Conservation (phyloP, 2,797 vertebrate genomes). For the Pempheris klunzingeri region DNA sequence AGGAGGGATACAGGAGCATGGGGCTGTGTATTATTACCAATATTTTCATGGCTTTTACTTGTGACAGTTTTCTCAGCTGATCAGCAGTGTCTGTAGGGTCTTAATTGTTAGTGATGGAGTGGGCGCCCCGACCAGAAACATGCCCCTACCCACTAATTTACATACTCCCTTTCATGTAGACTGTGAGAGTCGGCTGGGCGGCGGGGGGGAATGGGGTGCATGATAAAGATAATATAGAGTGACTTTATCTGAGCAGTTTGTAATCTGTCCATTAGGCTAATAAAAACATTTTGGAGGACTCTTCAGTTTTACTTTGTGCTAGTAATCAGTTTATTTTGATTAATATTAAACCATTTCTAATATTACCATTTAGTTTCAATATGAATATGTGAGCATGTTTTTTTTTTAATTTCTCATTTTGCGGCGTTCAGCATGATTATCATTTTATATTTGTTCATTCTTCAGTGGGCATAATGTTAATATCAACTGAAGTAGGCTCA, state of each 20-base stretch:
- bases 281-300: neutral
- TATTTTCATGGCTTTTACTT: conserved; percentile 9
- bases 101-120: conserved; percentile 15
- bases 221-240: too few species aligned
- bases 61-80: conserved; percentile 23
- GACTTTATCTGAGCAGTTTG: neutral
- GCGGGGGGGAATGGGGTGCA: conserved; percentile 10
- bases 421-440: neutral
- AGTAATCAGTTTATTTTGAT: neutral
- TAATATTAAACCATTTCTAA: conserved; percentile 5
- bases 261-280: neutral
- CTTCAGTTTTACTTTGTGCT: neutral
- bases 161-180: conserved; percentile 15
- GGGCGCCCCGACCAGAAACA: neutral
- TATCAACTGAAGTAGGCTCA: conserved; percentile 19
- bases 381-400: conserved; percentile 2
- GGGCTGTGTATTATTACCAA: conserved; percentile 7
- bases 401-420: neutral
- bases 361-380: neutral
- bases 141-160: conserved; percentile 33
- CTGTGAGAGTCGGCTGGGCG: conserved; percentile 1
- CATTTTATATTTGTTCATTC: conserved; percentile 26
- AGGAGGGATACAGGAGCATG: conserved; percentile 23
- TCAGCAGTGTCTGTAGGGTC: conserved; percentile 21
- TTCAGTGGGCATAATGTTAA: conserved; percentile 6